Evolutionary conservation across 2,797 vertebrate species (phyloP).

Genomic region (Neomorphus geoffroyi): DNA sequence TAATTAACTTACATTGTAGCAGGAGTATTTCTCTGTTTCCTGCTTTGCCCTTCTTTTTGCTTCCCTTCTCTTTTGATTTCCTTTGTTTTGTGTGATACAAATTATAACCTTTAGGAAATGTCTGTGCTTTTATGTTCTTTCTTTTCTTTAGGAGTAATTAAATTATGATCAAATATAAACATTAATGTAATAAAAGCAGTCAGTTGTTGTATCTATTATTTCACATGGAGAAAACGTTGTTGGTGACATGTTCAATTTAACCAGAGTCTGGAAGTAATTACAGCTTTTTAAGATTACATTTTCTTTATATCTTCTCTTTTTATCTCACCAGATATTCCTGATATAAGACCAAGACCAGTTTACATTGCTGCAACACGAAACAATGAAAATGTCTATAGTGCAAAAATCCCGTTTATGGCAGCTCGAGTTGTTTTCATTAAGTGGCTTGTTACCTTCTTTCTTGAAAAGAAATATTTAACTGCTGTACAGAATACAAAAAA

Average conservation of each 20-base stretch:
- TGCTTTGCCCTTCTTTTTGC: background rate
- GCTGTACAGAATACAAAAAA: conserved; percentile 88
- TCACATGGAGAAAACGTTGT: background rate
- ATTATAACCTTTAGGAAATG: background rate
- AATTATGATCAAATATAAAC: background rate
- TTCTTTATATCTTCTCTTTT: conserved; percentile 6
- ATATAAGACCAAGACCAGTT: conserved; percentile 90
- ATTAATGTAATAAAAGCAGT: background rate
- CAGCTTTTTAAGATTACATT: background rate
- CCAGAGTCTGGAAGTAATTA: background rate
- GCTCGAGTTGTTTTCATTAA: conserved; percentile 97
- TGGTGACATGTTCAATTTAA: background rate
- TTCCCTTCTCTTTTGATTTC: background rate
- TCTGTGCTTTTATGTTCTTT: background rate
- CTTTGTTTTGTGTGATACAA: background rate
- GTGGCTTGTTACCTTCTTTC: conserved; percentile 99
- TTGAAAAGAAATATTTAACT: conserved; percentile 95
- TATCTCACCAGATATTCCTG: conserved; percentile 86
- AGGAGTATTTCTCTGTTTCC: background rate
- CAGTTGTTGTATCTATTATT: background rate
- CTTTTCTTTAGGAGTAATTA: background rate
- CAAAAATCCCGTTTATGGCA: conserved; percentile 93
- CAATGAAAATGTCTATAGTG: conserved; percentile 92
- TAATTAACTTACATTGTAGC: rapidly evolving
- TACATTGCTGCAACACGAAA: conserved; percentile 89